A percentile compares a stretch with the other conserved stretches of the same genome.
Evolutionary conservation across 1,140 invertebrate species (phyloP).

Genomic region (Zaprionus vittiger): DNA sequence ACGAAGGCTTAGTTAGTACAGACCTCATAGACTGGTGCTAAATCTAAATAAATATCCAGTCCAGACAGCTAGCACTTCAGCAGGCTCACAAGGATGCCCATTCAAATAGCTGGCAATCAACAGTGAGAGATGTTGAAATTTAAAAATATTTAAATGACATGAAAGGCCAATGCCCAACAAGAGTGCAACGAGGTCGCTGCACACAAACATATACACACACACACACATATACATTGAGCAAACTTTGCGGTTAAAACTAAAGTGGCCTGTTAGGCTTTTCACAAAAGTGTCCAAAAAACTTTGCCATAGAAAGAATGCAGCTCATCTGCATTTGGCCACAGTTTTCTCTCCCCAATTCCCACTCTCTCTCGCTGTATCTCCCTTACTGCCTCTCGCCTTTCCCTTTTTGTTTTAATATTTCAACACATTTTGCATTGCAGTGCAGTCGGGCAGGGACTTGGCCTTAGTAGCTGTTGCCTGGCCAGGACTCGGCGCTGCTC

Average conservation of each 20-base stretch:
- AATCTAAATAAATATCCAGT: slow-evolving; percentile 46
- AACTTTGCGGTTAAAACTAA: slow-evolving; percentile 81
- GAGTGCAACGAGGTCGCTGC: slow-evolving; percentile 72
- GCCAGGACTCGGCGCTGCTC: not conserved
- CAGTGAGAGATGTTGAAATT: slow-evolving; percentile 25
- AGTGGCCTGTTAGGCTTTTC: slow-evolving; percentile 79
- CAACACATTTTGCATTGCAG: slow-evolving; percentile 75
- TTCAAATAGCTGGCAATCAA: slow-evolving; percentile 66
- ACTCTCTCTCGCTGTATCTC: not conserved
- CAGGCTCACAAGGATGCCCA: slow-evolving; percentile 63
- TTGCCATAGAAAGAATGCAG: slow-evolving; percentile 68
- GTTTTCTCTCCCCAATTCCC: slow-evolving; percentile 29
- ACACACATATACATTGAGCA: slow-evolving; percentile 24
- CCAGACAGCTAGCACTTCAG: slow-evolving; percentile 41
- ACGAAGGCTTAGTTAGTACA: slow-evolving; percentile 24
- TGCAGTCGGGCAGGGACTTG: slow-evolving; percentile 24
- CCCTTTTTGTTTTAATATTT: slow-evolving; percentile 69
- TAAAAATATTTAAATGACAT: slow-evolving; percentile 78
- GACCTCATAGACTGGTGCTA: slow-evolving; percentile 1
- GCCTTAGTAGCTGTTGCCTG: not conserved
- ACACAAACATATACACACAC: slow-evolving; percentile 12
- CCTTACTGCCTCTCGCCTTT: not conserved
- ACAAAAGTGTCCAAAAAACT: slow-evolving; percentile 72
- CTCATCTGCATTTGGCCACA: slow-evolving; percentile 80
- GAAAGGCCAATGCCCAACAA: slow-evolving; percentile 69